phyloP scores from a whole-genome alignment of 1,140 invertebrate genomes.

The Lepidurus arcticus region DNA sequence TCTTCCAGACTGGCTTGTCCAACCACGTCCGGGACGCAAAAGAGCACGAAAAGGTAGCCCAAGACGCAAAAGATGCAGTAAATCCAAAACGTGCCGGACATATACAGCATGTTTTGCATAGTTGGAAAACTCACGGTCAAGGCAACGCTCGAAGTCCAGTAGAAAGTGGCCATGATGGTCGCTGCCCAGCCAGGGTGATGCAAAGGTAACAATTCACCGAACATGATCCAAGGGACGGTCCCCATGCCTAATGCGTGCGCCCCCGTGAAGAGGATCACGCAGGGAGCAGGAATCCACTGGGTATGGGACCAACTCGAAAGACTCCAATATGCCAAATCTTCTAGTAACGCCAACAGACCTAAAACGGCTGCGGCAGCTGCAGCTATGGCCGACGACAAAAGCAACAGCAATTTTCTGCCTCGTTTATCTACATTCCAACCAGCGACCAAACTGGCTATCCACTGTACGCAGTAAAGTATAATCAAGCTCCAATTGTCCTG shows the following conservation, averaged over 20 bases:
- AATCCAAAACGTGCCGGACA: slow-evolving; percentile 35
- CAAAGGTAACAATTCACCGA: slow-evolving; percentile 33
- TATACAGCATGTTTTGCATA: slow-evolving; percentile 33
- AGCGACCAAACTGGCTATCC: slow-evolving; percentile 28
- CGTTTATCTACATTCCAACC: slow-evolving; percentile 25
- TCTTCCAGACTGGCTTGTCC: slow-evolving; percentile 31
- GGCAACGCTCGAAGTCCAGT: slow-evolving; percentile 30
- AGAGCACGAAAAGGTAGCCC: slow-evolving; percentile 34
- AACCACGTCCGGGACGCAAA: slow-evolving; percentile 32
- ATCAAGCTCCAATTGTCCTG: slow-evolving; percentile 30
- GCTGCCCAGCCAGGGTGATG: slow-evolving; percentile 30
- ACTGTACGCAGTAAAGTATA: slow-evolving; percentile 35
- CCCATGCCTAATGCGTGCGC: slow-evolving; percentile 33
- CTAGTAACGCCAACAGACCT: slow-evolving; percentile 32
- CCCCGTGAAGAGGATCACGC: slow-evolving; percentile 33
- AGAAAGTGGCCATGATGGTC: slow-evolving; percentile 25
- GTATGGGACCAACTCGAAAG: neutral
- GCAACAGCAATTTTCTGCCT: slow-evolving; percentile 31
- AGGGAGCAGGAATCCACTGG: slow-evolving; percentile 32
- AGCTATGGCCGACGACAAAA: slow-evolving; percentile 30
- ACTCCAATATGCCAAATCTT: slow-evolving; percentile 29
- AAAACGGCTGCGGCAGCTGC: slow-evolving; percentile 28
- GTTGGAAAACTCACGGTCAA: slow-evolving; percentile 28
- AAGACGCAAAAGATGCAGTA: slow-evolving; percentile 35
- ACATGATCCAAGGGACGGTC: slow-evolving; percentile 32